These are phyloP conservation scores for Macrotus californicus DNA, from an alignment of 2,113 vertebrate genomes.

Conservation along the genomic window DNA sequence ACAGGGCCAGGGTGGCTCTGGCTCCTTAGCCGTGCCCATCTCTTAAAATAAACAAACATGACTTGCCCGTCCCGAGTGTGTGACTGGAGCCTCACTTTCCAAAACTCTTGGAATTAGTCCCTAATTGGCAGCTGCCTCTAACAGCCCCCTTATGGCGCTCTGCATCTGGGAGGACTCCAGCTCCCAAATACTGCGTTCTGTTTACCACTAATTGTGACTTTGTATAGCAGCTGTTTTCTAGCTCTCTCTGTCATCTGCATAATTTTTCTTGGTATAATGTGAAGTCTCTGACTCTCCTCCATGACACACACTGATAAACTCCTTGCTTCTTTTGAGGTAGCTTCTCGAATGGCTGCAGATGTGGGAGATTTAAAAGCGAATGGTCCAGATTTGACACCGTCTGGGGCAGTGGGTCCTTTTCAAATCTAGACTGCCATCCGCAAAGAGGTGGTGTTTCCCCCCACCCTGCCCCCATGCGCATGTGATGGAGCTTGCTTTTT, in stretches of 20 bases:
- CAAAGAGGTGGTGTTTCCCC: not conserved
- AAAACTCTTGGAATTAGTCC: not conserved
- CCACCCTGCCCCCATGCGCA: not conserved
- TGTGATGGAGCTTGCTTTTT: not conserved
- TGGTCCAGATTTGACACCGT: not conserved
- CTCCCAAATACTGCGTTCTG: conserved; percentile 64
- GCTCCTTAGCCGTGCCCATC: not conserved
- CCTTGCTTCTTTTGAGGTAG: conserved; percentile 38
- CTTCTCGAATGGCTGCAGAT: conserved; percentile 61
- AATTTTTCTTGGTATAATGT: conserved; percentile 42
- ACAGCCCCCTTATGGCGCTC: conserved; percentile 49
- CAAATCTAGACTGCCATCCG: conserved; percentile 14
- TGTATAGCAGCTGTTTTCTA: conserved; percentile 77
- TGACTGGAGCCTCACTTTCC: conserved; percentile 28
- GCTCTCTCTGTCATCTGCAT: conserved; percentile 55
- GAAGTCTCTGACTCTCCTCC: conserved; percentile 45
- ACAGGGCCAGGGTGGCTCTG: not conserved
- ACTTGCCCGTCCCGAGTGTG: not conserved
- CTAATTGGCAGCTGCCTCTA: conserved; percentile 54
- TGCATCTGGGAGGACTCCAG: conserved; percentile 68
- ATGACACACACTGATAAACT: conserved; percentile 50
- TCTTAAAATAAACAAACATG: not conserved
- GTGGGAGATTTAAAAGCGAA: not conserved
- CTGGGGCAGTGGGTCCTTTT: not conserved
- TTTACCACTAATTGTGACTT: conserved; percentile 75